A percentile compares a stretch with the other conserved stretches of the same genome.
Conservation (phyloP, 2,113 vertebrate genomes). For the Oxygymnocypris stewartii region DNA sequence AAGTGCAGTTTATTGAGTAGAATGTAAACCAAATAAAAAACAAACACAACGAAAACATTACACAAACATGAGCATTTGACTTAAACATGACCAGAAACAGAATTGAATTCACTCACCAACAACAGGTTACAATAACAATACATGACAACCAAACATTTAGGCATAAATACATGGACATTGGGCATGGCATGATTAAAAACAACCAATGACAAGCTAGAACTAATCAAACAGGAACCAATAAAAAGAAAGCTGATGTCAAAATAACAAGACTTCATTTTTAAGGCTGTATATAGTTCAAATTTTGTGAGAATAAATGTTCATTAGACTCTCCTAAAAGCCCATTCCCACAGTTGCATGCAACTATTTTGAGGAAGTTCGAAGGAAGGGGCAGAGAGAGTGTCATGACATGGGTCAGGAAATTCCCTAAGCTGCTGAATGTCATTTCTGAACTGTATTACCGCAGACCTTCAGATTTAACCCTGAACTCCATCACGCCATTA, state of each 20-base stretch:
- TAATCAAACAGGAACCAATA: not conserved
- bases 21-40: no score
- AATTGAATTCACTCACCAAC: not conserved
- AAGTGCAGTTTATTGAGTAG: no score
- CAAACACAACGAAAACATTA: no score
- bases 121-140: not conserved
- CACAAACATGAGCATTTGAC: no score
- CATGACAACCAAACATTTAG: not conserved
- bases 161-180: not conserved
- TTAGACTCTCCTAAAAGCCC: not conserved
- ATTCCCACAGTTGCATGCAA: not conserved
- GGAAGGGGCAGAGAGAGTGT: not conserved
- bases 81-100: no score
- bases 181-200: not conserved
- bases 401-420: constrained; percentile 38
- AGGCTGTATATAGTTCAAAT: not conserved
- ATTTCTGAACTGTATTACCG: constrained; percentile 6
- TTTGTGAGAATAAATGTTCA: not conserved
- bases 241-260: no score
- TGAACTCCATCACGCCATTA: constrained; percentile 53
- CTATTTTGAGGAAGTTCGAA: not conserved
- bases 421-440: constrained; percentile 3
- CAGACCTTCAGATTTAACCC: constrained; percentile 52
- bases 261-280: no score
- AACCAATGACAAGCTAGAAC: not conserved